Base-by-base conservation (phyloP, 2,888 invertebrate genomes). In the Megastigmus dorsalis region DNA sequence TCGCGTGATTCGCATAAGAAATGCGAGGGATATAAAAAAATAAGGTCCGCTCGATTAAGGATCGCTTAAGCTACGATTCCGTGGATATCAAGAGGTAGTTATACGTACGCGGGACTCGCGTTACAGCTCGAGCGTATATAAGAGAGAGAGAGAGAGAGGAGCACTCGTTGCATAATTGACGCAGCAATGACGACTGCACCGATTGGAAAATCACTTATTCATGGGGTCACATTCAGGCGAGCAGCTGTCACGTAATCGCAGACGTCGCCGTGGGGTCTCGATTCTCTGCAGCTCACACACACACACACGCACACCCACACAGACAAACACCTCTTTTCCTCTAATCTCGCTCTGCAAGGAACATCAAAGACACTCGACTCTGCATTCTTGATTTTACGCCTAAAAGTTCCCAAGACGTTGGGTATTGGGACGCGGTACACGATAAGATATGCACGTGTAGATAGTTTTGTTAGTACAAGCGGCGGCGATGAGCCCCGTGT, bases 131-230 rank as follows among this genome's bases (percentile, higher is more conserved):
- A n/a, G n/a, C n/a, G n/a, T n/a, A n/a, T n/a, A n/a, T n/a, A n/a
- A n/a, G n/a, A n/a, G n/a, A n/a, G n/a, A n/a, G n/a, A n/a, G n/a
- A n/a, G n/a, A n/a, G n/a, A 55, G 33, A 33, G 75, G 60, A 77
- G 76, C 66, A 67, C 41, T 41, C 63, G 59, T 63, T 80, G 76
- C 78, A 80, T 79, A 79, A 79, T 79, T 79, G 72, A 80, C 6
- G 38, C 63, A 71, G 74, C 77, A 77, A 79, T 79, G 77, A 79
- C 77, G 79, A 79, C 75, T 75, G 74, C 68, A 52, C 75, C 75
- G 79, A 81, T 79, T 80, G 79, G 78, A 79, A 75, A 81, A 80
- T 80, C 77, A 78, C 75, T 78, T 81, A 78, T 79, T 79, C 78
- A 79, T 70, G 75, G 75, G 78, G 78, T 79, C 77, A 78, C 80